phyloP scores from a whole-genome alignment of 2,888 invertebrate genomes.

The Graphium colonna region DNA sequence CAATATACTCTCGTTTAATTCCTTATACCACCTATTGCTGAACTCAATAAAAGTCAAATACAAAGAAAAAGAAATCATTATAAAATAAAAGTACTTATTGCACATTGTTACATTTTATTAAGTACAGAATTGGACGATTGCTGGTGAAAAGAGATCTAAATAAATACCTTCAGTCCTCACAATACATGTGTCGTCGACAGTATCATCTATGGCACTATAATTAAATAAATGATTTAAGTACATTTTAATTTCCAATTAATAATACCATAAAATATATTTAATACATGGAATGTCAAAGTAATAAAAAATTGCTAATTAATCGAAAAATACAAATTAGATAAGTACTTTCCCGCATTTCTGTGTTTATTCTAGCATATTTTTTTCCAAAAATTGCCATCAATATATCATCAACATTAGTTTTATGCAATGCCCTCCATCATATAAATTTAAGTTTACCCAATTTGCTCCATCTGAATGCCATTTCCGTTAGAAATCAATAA shows the following conservation, averaged over 20 bases:
- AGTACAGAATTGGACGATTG: conserved; percentile 47
- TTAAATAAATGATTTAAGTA: conserved; percentile 32
- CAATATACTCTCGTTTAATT: no score
- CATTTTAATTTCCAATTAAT: conserved; percentile 29
- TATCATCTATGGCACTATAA: conserved; percentile 64
- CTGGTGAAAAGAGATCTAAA: conserved; percentile 39
- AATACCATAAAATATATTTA: conserved; percentile 29
- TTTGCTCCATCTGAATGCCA: conserved; percentile 2
- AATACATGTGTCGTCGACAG: conserved; percentile 27
- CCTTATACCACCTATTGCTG: no score
- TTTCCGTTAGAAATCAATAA: not conserved
- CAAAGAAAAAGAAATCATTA: conserved; percentile 19
- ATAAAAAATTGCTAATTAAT: conserved; percentile 25
- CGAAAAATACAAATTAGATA: conserved; percentile 27
- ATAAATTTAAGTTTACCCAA: conserved; percentile 24
- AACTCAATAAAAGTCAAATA: not conserved
- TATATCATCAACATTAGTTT: not conserved
- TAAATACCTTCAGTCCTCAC: conserved; percentile 29
- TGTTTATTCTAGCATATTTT: no score
- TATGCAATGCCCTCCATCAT: conserved; percentile 39
- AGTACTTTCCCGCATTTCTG: conserved; percentile 25
- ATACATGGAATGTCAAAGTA: conserved; percentile 38
- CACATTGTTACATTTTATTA: conserved; percentile 26
- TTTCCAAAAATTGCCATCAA: conserved; percentile 18
- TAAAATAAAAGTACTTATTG: conserved; percentile 16